Base-by-base conservation (phyloP, 2,113 vertebrate species). In the Myodes glareolus region DNA sequence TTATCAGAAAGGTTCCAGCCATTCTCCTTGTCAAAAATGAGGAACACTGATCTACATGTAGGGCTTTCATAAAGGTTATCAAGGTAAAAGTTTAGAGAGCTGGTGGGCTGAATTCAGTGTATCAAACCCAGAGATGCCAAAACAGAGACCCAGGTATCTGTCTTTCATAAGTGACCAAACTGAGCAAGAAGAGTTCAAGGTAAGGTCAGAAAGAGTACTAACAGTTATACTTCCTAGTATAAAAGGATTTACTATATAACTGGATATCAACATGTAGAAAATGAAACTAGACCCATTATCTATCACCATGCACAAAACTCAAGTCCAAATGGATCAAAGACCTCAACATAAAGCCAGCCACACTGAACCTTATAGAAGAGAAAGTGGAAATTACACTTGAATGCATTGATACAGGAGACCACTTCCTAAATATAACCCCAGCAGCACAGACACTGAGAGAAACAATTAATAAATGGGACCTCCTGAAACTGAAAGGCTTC, bases 31-130 rank as follows among this genome's bases (percentile, higher is more conserved):
- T 90, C 75, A 94, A 88, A 95, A 97, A 97, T 42, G 3, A 94
- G 72, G 68, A 96, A 63, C 14, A 86, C 6, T 88, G 95, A 89
- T 81, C 23, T 87, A 87, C 42, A 91, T 87, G 68, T 39, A 67
- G 42, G 27, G 25, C 45, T 92, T 95, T 90, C 65, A 88, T 47
- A 89, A 31, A 91, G 42, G 45, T 94, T 96, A 91, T 96, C 90
- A 94, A 96, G 97, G 95, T 86, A 91, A 85, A 96, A 94, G 13
- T 78, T 88, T 95, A 96, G 81, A 95, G 72, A 94, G 65, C 50
- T 6, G 73, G 14, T 3, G 4, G 52, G 65, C 65, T 90, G 81
- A 82, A 91, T 91, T 96, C 39, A 55, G 33, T 63, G 77, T 33
- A 85, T 93, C 31, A 96, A 96, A 96, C 5, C 4, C 77, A 96